Evolutionary conservation across 1,140 invertebrate genomes (phyloP), one percentile per base, ranked within the genome.

Genomic region (Drosophila setifemur): DNA sequence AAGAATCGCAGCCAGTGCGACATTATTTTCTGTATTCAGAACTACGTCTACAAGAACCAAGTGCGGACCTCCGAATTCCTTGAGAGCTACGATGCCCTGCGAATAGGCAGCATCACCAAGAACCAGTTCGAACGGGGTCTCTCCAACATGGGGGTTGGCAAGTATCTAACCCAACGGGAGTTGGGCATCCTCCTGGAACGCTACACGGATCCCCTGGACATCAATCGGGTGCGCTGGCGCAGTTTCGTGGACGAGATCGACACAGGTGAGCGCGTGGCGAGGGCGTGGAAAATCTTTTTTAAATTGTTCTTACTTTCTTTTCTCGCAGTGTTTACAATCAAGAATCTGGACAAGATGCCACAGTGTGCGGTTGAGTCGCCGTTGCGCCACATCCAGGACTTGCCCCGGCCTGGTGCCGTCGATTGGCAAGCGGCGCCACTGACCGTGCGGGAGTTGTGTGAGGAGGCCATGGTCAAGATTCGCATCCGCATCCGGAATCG

Each of bases 171-270:
- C 0, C 88, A 92, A 47, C 74, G 91, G 1, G 94, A 95, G 88
- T 90, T 94, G 14, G 77, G 92, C 50, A 91, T 91, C 12, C 68
- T 95, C 1, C 90, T 92, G 44, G 88, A 91, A 2, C 91, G 94
- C 75, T 95, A 95, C 82, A 73, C 91, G 31, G 94, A 95, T 90
- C 93, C 93, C 8, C 92, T 93, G 39, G 94, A 95, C 82, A 89
- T 89, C 0, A 91, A 92, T 16, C 91, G 93, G 28, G 91, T 95
- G 11, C 93, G 92, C 57, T 95, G 94, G 94, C 92, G 92, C 28
- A 93, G 92, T n/a, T 95, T 95, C 76, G 93, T 93, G 63, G 93
- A 95, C 69, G 94, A 95, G 74, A 93, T 95, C 33, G 93, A 95
- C 78, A 91, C 92, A 69, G 93, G 93, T 93, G 25, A 2, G 23